phyloP scores from a whole-genome alignment of 2,113 vertebrate species.

The Archilochus colubris region DNA sequence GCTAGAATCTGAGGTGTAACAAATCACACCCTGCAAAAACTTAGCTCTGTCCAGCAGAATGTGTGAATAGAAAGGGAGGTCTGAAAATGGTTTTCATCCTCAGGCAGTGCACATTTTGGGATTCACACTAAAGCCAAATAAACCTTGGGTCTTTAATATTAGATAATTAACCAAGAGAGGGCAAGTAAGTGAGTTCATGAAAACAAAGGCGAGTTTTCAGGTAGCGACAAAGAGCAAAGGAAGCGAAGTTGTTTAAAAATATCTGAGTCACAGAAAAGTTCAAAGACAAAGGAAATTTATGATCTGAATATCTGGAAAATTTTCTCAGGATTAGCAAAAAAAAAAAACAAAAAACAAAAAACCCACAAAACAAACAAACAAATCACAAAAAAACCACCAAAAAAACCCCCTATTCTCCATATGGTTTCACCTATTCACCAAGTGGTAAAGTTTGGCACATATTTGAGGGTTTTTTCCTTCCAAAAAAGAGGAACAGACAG shows the following conservation, averaged over 20 bases:
- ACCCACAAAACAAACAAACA: not conserved
- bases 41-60: not conserved
- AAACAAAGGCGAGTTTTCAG: not conserved
- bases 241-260: not conserved
- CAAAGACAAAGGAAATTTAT: not conserved
- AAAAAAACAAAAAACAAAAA: no score
- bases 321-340: not conserved
- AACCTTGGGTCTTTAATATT: rapidly evolving
- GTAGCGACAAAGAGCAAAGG: not conserved
- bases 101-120: not conserved
- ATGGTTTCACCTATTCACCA: not conserved
- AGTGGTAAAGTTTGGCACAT: not conserved
- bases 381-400: not conserved
- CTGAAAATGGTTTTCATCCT: not conserved
- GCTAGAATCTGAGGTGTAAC: not conserved
- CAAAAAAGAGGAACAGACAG: not conserved
- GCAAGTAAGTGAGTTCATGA: not conserved
- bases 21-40: not conserved
- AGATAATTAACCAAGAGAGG: not conserved
- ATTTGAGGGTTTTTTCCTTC: not conserved
- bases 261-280: not conserved
- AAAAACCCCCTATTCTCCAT: rapidly evolving
- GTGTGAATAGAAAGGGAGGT: not conserved
- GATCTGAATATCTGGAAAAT: not conserved
- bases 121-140: not conserved